Evolutionary conservation across 2,113 vertebrate species (phyloP).

Genomic region (Varanus komodoensis): DNA sequence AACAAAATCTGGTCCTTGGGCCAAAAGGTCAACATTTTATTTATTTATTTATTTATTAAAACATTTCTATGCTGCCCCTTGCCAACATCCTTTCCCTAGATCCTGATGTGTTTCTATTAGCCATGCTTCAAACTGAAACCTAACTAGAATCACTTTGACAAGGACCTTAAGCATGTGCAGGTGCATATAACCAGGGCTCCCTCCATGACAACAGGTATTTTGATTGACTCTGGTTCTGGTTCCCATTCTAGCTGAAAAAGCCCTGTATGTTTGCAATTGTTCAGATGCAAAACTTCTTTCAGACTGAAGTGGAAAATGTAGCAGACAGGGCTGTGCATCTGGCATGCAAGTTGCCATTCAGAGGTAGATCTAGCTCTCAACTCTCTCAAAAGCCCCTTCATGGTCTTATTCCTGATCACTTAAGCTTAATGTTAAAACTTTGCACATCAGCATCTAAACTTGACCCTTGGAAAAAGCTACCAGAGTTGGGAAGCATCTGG

Average conservation of each 20-base stretch:
- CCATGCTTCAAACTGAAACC: background rate
- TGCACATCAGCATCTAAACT: background rate
- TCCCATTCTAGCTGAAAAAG: too few relatives aligned
- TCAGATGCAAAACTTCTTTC: background rate
- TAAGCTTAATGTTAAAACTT: background rate
- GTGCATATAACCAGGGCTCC: background rate
- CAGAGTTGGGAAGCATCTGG: background rate
- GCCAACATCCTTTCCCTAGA: background rate
- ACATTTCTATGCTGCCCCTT: too few relatives aligned
- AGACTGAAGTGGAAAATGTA: background rate
- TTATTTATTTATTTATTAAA: too few relatives aligned
- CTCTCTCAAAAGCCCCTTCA: background rate
- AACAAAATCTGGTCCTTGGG: too few relatives aligned
- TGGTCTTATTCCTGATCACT: background rate
- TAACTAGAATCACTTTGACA: background rate
- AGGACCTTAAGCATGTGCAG: background rate
- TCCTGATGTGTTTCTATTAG: background rate
- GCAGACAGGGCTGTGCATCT: background rate
- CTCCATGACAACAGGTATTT: background rate
- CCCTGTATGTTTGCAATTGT: background rate
- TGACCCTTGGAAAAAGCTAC: background rate
- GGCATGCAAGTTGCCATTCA: too few relatives aligned
- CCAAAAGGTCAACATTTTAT: too few relatives aligned
- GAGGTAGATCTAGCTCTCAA: too few relatives aligned
- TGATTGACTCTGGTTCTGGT: background rate